Evolutionary conservation across 2,113 vertebrate genomes (phyloP).

Genomic region (Diphyllodes magnificus): DNA sequence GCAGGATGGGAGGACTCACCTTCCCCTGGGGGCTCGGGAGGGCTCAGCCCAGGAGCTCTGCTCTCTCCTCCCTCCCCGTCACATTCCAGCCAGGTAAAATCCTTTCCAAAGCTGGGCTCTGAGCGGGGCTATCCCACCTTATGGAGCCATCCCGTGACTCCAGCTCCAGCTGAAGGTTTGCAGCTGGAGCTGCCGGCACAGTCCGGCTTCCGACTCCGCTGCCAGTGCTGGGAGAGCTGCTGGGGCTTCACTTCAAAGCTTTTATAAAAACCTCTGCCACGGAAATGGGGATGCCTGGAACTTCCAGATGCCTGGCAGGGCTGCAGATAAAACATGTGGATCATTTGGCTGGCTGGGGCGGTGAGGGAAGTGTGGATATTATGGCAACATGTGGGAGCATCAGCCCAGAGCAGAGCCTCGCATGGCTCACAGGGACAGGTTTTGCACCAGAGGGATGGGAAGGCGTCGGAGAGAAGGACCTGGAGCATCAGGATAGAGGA

Average conservation of each 20-base stretch:
- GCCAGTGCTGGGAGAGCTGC: background rate
- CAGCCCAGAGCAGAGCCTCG: background rate
- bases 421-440: fast-evolving
- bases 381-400: background rate
- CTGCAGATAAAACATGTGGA: background rate
- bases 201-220: background rate
- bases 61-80: background rate
- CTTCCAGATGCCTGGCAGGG: background rate
- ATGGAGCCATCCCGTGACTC: fast-evolving
- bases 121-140: fast-evolving
- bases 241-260: background rate
- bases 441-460: background rate
- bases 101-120: background rate
- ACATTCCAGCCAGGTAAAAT: background rate
- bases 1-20: background rate
- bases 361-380: background rate
- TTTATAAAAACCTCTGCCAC: background rate
- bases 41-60: background rate
- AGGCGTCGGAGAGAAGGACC: background rate
- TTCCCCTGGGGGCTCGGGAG: background rate
- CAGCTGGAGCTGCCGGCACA: background rate
- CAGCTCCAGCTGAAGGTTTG: background rate
- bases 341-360: background rate
- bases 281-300: slow-evolving; percentile 3
- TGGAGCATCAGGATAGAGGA: fast-evolving